These are phyloP conservation scores for Linepithema humile DNA, from an alignment of 1,140 invertebrate genomes.

Conservation along the genomic window DNA sequence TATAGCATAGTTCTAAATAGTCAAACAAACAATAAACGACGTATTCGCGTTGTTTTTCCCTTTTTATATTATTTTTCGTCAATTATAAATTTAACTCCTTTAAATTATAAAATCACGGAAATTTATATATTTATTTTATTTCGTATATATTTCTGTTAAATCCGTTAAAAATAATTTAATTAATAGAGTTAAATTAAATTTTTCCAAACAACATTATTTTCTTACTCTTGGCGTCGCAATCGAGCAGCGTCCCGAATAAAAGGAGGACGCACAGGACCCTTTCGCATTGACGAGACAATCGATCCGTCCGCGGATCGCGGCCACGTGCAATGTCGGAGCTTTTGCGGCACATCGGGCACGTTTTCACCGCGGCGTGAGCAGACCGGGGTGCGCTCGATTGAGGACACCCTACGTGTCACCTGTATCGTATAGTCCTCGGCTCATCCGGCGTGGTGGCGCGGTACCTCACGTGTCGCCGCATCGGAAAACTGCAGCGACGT, in stretches of 20 bases:
- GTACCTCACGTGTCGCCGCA: not conserved
- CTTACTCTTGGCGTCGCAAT: slow-evolving; percentile 49
- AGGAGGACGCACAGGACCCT: slow-evolving; percentile 28
- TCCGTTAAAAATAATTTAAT: not conserved
- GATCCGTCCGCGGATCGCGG: not conserved
- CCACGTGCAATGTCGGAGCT: not conserved
- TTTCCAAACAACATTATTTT: not conserved
- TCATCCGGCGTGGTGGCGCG: not conserved
- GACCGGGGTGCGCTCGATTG: not conserved
- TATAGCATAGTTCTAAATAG: too few species aligned
- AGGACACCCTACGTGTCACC: slow-evolving; percentile 39
- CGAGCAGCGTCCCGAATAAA: slow-evolving; percentile 28
- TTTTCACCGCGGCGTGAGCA: slow-evolving; percentile 18
- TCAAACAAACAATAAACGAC: too few species aligned
- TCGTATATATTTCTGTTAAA: not conserved
- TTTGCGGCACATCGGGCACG: slow-evolving; percentile 51
- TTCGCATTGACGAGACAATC: not conserved
- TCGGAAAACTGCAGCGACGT: not conserved
- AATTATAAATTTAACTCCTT: too few species aligned
- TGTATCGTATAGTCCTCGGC: slow-evolving; percentile 18
- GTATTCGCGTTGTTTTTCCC: too few species aligned
- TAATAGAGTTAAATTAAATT: not conserved
- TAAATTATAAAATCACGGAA: too few species aligned
- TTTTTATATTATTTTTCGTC: too few species aligned
- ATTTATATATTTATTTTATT: not conserved